A percentile compares a stretch with the other conserved stretches of the same genome.
phyloP scores from a whole-genome alignment of 2,797 vertebrate genomes.

The Micromesistius poutassou region DNA sequence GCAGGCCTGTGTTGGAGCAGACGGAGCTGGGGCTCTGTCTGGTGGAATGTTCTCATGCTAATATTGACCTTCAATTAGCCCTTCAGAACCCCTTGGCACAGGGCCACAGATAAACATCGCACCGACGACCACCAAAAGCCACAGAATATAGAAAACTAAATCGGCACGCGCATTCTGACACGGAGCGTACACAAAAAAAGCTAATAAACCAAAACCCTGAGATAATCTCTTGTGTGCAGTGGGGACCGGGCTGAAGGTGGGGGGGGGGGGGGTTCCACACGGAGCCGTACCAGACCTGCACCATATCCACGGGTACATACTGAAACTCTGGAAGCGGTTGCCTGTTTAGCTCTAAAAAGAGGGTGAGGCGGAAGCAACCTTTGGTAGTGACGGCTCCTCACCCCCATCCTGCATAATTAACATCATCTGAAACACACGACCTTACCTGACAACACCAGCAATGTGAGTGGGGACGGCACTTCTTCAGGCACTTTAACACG shows the following conservation, averaged over 20 bases:
- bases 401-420: conserved; percentile 71
- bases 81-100: conserved; percentile 59
- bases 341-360: neutral
- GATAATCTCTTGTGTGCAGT: conserved; percentile 9
- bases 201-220: conserved; percentile 27
- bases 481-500: conserved; percentile 30
- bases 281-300: neutral
- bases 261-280: neutral
- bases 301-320: neutral
- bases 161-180: conserved; percentile 32
- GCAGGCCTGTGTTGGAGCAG: conserved; percentile 51
- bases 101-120: conserved; percentile 41
- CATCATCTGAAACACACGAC: conserved; percentile 64
- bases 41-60: conserved; percentile 61
- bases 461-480: conserved; percentile 20
- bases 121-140: conserved; percentile 21
- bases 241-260: neutral
- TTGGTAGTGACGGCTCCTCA: conserved; percentile 50
- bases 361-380: conserved; percentile 49
- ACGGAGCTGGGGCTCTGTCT: conserved; percentile 43
- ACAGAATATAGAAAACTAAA: neutral
- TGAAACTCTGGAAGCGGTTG: neutral
- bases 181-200: conserved; percentile 34
- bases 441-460: conserved; percentile 63
- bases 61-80: conserved; percentile 72